Base-by-base conservation (phyloP, 2,888 invertebrate species). In the Poecilobothrus nobilitatus region DNA sequence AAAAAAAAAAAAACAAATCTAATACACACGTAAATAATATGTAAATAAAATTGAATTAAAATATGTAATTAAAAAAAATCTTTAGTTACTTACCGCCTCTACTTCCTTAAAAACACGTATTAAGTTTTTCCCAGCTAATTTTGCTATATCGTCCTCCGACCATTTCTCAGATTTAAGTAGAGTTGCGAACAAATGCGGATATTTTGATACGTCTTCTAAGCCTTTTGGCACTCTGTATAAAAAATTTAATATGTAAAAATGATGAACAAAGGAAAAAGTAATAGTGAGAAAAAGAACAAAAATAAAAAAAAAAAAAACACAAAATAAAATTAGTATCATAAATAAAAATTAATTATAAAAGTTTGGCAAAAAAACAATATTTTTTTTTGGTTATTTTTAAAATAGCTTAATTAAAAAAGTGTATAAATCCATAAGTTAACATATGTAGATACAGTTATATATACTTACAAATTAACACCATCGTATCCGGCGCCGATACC, bases 401-500 rank as follows among this genome's bases (percentile, higher is more conserved):
- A 15, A 53, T 15, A 62, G 61, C 66, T 66, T 61, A 33, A 65
- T 67, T 67, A 67, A 61, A 67, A 65, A 37, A 44, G 65, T n/a
- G 18, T 21, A 62, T 66, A 63, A 34, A 27, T 27, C 2, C 5
- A 27, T 27, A 27, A 27, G 27, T 27, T 27, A 4, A 66, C 33
- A 44, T 41, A 66, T 66, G 8, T 15, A 37, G 22, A 68, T 20
- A 44, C 20, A 53, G 10, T 33, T 53, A 44, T 67, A 69, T 63
- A 67, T 79, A 90, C 93, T 92, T 84, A 94, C 94, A 89, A 89
- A 85, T 92, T 92, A 80, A 94, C 92, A 75, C 94, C 93, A 80
- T 94, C 92, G 82, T 91, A 94, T 74, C 93, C 94, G 67, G 92
- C 93, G 66, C 94, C 94, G 72, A 94, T 87, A 71, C 94, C 94